Evolutionary conservation across 23 tunicate species (phyloP).

Genomic region (Trididemnum miniatum): DNA sequence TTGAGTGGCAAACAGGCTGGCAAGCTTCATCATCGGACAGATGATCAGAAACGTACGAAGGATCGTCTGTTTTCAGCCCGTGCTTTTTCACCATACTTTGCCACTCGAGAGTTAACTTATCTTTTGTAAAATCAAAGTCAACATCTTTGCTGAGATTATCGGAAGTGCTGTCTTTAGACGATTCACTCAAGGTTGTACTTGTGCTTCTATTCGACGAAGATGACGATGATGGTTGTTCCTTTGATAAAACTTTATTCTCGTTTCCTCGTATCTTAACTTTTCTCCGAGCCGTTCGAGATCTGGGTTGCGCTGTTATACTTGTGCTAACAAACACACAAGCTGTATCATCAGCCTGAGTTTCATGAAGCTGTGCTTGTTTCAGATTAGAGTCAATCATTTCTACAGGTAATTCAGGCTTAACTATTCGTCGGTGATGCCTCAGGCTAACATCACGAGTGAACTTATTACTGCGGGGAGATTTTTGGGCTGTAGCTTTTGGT

Average conservation of each 20-base stretch:
- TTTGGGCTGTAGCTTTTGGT: conserved; percentile 6
- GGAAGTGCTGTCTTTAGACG: background rate
- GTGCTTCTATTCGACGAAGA: background rate
- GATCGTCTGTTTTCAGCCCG: background rate
- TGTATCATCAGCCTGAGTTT: background rate
- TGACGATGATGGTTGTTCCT: background rate
- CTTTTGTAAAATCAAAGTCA: conserved; percentile 55
- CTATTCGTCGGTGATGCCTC: conserved; percentile 4
- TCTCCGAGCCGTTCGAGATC: conserved; percentile 4
- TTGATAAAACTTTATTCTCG: background rate
- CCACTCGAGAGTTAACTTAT: conserved; percentile 67
- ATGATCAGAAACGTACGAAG: background rate
- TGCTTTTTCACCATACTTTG: conserved; percentile 38
- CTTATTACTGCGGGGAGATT: conserved; percentile 39
- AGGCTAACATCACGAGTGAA: conserved; percentile 19
- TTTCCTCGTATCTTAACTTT: background rate
- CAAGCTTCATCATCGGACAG: background rate
- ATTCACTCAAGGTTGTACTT: background rate
- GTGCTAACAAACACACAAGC: conserved; percentile 50
- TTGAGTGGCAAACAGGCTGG: conserved; percentile 26
- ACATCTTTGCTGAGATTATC: background rate
- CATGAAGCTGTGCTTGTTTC: background rate
- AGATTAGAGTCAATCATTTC: background rate
- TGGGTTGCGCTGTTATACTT: conserved; percentile 49
- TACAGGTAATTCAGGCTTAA: background rate